A percentile compares a stretch with the other conserved stretches of the same genome.
phyloP scores from a whole-genome alignment of 2,797 vertebrate species.

The Anableps anableps region DNA sequence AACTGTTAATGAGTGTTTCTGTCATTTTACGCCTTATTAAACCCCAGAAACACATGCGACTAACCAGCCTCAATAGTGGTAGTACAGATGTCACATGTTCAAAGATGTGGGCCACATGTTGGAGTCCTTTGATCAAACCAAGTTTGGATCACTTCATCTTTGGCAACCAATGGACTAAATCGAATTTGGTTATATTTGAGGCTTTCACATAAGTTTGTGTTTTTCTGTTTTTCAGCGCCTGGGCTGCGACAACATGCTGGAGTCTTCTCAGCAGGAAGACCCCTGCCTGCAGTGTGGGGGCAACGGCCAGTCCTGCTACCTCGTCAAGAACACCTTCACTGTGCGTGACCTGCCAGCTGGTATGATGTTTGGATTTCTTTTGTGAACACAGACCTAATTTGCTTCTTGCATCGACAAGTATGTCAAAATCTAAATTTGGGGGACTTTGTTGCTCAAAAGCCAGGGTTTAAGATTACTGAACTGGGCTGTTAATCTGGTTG shows the following conservation, averaged over 20 bases:
- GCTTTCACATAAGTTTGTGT: not conserved
- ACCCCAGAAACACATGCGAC: not conserved
- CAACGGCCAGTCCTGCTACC: conserved; percentile 86
- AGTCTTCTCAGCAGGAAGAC: conserved; percentile 91
- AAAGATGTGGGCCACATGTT: not conserved
- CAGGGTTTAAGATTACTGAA: not conserved
- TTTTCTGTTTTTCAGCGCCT: conserved; percentile 78
- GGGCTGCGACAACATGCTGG: conserved; percentile 92
- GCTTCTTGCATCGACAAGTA: not conserved
- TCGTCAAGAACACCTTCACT: conserved; percentile 85
- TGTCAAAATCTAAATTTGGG: not conserved
- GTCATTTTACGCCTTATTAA: not conserved
- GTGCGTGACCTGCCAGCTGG: conserved; percentile 84
- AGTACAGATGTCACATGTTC: not conserved
- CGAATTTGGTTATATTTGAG: not conserved
- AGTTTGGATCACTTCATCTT: not conserved
- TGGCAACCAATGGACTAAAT: not conserved
- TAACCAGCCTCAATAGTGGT: not conserved
- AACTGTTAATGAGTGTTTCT: not conserved
- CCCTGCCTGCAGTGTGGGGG: conserved; percentile 94
- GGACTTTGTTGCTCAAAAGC: not conserved
- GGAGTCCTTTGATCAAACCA: not conserved
- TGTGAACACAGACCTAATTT: not conserved
- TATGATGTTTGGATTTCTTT: conserved; percentile 49
- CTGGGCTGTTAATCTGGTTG: not conserved